Conservation (phyloP, 1,140 invertebrate species). For the Eriosoma lanigerum region DNA sequence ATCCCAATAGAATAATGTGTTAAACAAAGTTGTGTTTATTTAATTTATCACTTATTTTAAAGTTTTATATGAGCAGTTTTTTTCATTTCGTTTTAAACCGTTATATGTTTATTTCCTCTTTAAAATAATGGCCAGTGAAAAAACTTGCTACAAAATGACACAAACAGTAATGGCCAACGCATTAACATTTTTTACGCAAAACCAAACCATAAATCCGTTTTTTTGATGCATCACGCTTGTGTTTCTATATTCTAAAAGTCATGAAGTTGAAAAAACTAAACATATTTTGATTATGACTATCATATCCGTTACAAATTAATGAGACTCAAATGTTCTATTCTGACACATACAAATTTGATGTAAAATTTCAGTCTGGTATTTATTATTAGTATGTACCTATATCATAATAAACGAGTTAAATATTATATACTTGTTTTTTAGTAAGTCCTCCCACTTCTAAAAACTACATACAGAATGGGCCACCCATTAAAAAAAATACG, state of each 20-base stretch:
- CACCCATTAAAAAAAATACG: not conserved
- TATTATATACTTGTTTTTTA: too few species aligned
- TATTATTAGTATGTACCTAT: too few species aligned
- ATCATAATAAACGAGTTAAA: too few species aligned
- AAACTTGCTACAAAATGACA: slow-evolving; percentile 8
- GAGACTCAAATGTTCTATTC: too few species aligned
- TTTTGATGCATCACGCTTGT: not conserved
- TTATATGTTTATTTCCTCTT: not conserved
- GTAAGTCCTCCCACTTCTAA: too few species aligned
- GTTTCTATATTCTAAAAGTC: not conserved
- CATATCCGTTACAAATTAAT: not conserved
- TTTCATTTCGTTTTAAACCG: not conserved
- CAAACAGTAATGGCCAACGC: not conserved
- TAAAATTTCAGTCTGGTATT: too few species aligned
- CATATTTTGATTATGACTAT: not conserved
- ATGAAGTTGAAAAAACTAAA: not conserved
- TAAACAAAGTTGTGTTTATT: slow-evolving; percentile 24
- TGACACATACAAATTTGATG: too few species aligned
- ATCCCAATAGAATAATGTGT: slow-evolving; percentile 9
- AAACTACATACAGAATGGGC: too few species aligned
- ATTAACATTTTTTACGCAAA: not conserved
- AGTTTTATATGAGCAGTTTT: not conserved
- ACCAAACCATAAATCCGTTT: not conserved
- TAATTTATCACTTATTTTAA: slow-evolving; percentile 8
- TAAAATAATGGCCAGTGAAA: not conserved